These are phyloP conservation scores for Lepidurus arcticus DNA, from an alignment of 1,140 invertebrate species.

Conservation along the genomic window DNA sequence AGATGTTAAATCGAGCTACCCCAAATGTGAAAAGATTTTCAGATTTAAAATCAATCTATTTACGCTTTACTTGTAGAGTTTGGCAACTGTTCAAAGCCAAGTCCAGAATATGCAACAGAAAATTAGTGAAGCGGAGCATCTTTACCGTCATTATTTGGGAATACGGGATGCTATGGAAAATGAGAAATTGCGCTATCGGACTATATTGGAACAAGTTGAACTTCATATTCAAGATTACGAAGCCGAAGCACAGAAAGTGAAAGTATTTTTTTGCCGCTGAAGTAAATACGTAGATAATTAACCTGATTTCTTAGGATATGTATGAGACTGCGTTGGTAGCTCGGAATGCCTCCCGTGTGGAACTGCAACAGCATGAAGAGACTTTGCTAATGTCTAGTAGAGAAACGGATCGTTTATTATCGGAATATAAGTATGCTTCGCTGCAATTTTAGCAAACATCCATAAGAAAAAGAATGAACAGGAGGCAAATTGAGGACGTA, in stretches of 20 bases:
- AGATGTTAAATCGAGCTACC: neutral
- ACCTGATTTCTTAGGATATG: slow-evolving; percentile 25
- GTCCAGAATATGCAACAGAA: slow-evolving; percentile 31
- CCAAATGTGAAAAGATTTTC: neutral
- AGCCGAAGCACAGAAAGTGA: slow-evolving; percentile 28
- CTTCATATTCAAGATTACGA: slow-evolving; percentile 1
- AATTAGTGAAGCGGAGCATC: slow-evolving; percentile 30
- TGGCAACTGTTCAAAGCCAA: neutral
- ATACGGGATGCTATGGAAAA: slow-evolving; percentile 25
- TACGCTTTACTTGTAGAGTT: neutral
- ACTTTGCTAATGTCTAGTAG: slow-evolving; percentile 29
- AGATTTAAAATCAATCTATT: neutral
- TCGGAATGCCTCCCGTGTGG: slow-evolving; percentile 27
- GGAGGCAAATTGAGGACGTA: slow-evolving; percentile 27
- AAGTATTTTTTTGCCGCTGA: neutral
- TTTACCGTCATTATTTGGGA: slow-evolving; percentile 29
- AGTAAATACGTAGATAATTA: neutral
- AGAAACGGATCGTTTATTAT: slow-evolving; percentile 32
- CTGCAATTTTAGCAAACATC: neutral
- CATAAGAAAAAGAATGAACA: neutral
- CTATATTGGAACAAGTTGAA: slow-evolving; percentile 23
- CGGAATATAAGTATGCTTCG: slow-evolving; percentile 32
- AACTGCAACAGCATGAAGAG: slow-evolving; percentile 30
- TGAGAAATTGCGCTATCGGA: slow-evolving; percentile 27
- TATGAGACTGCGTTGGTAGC: slow-evolving; percentile 29